Conservation (phyloP, 2,113 vertebrate genomes). For the Alouatta palliata region DNA sequence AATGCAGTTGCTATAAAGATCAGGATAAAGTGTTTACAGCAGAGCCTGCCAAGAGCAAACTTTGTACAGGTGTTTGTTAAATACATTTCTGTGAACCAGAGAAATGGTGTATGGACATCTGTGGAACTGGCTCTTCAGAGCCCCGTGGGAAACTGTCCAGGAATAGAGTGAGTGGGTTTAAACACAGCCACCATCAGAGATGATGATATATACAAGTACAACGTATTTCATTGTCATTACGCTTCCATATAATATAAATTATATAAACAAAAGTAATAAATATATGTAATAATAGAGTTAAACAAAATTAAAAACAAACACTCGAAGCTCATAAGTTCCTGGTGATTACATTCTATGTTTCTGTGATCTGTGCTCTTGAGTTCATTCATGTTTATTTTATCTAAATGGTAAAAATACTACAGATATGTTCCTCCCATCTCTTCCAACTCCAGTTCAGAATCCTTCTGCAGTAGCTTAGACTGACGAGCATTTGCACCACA, state of each 20-base stretch:
- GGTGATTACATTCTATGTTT: accelerated
- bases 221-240: background rate
- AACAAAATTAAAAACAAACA: background rate
- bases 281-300: no score
- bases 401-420: no score
- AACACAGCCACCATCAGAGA: background rate
- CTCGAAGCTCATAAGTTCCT: accelerated
- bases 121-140: accelerated
- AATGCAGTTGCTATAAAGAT: background rate
- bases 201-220: background rate
- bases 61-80: accelerated
- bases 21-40: background rate
- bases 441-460: background rate
- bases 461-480: accelerated
- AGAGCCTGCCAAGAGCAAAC: background rate
- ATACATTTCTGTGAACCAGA: background rate
- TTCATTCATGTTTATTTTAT: accelerated
- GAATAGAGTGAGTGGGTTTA: accelerated
- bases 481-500: no score
- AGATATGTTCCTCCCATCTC: accelerated
- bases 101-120: accelerated
- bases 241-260: background rate
- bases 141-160: background rate
- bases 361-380: background rate
- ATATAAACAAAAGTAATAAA: no score